Evolutionary conservation across 2,113 vertebrate species (phyloP), one percentile per base, ranked within the genome.

Genomic region (Phainopepla nitens): DNA sequence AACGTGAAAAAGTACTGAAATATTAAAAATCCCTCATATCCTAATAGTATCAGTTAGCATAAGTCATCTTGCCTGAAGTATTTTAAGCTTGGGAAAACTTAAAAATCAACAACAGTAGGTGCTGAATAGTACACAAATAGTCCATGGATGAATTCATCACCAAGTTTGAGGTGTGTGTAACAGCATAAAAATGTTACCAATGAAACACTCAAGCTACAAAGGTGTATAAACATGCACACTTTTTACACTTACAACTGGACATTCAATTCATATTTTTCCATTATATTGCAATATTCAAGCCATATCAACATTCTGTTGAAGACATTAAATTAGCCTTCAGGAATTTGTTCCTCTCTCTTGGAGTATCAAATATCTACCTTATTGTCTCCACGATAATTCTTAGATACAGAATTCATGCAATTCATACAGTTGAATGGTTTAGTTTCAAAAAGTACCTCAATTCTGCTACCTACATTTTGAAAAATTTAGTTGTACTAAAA

Each of bases 21-120:
- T 41, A 69, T 39, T 33, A 2, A 15, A 41, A 35, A 3, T 0
- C 0, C 5, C 9, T 64, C 12, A 58, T 45, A 33, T 11, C 8
- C 12, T 44, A 61, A 65, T 14, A 60, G 22, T 33, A 60, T 11
- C 35, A 49, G 7, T 45, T 36, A 58, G 36, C 18, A 18, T 24
- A 14, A 78, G 13, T 56, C 42, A 54, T 58, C 41, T 75, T 66
- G 9, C 27, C 33, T 13, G 42, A 60, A 83, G 25, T 50, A 51
- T 28, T 82, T 1, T 10, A 64, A 39, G 22, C 36, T 57, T 76
- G 13, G 16, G 19, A 73, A 77, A 83, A 60, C 17, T 39, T 64
- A 64, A 50, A 87, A 87, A 62, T n/a, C 33, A 89, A 25, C 21
- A 87, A 35, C 13, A 41, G 6, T 12, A 60, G 2, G 2, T 35